phyloP scores from a whole-genome alignment of 2,888 invertebrate genomes.

The Norana najaformis region DNA sequence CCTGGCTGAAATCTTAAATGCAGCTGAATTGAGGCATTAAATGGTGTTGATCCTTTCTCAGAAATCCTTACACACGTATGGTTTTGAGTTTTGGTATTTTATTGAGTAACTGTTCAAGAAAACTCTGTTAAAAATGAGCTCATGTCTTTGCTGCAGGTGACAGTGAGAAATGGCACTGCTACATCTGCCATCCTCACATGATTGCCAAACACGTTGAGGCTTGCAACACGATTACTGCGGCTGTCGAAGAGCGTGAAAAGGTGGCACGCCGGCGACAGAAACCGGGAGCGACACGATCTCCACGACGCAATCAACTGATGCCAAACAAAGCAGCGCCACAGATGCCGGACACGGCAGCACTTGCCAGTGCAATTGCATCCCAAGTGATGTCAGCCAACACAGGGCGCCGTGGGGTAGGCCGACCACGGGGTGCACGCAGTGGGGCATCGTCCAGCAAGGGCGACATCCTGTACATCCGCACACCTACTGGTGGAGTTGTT shows the following conservation, averaged over 20 bases:
- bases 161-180: constrained; percentile 65
- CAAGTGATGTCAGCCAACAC: constrained; percentile 17
- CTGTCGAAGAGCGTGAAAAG: constrained; percentile 22
- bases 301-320: constrained; percentile 4
- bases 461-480: constrained; percentile 5
- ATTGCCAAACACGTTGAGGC: constrained; percentile 61
- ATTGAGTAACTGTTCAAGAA: neutral
- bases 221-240: constrained; percentile 48
- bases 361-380: constrained; percentile 2
- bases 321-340: neutral
- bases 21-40: neutral
- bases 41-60: no score
- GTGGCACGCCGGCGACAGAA: constrained; percentile 8
- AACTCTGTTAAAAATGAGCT: neutral
- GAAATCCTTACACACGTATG: no score
- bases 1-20: no score
- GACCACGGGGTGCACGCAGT: neutral
- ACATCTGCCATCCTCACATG: constrained; percentile 64
- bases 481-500: neutral
- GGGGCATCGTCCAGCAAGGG: constrained; percentile 18
- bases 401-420: constrained; percentile 18
- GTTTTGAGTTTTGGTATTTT: neutral
- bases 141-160: constrained; percentile 42
- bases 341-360: neutral
- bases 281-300: constrained; percentile 1